Percentiles rank a stretch among this genome's conserved stretches.
Conservation (phyloP, 2,797 vertebrate genomes). For the Anabas testudineus region DNA sequence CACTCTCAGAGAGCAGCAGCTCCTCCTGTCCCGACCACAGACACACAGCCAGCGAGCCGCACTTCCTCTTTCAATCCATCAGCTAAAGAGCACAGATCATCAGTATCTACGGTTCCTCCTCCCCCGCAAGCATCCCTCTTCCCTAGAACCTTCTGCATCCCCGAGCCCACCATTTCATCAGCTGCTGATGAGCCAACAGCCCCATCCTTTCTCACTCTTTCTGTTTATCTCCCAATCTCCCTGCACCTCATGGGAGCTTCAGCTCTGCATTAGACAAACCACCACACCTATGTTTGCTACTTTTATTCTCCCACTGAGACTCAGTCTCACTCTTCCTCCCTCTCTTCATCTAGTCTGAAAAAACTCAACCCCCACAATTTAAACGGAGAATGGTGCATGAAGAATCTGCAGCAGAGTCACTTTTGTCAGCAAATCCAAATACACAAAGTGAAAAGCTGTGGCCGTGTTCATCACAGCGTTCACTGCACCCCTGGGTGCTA, state of each 20-base stretch:
- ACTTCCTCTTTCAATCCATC: constrained; percentile 79
- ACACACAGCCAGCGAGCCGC: constrained; percentile 52
- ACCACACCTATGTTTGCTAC: constrained; percentile 43
- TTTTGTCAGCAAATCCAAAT: constrained; percentile 1
- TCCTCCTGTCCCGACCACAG: constrained; percentile 40
- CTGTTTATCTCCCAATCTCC: constrained; percentile 29
- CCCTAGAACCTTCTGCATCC: constrained; percentile 45
- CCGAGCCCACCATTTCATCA: constrained; percentile 44
- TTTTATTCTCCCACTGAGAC: constrained; percentile 6
- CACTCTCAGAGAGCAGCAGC: constrained; percentile 25
- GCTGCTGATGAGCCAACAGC: constrained; percentile 42
- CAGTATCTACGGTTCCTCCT: constrained; percentile 68
- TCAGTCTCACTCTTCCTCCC: constrained; percentile 3
- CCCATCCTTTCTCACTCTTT: constrained; percentile 2
- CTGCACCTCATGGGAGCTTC: constrained; percentile 20
- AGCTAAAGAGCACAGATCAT: constrained; percentile 73
- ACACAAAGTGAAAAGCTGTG: constrained; percentile 20
- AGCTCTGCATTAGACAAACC: constrained; percentile 34
- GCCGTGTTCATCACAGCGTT: constrained; percentile 21
- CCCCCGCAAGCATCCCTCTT: constrained; percentile 52
- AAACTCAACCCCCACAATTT: constrained; percentile 8
- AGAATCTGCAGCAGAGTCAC: neutral
- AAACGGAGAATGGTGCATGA: neutral
- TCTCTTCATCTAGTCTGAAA: neutral
- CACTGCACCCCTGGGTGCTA: constrained; percentile 40